Evolutionary conservation across 2,888 invertebrate genomes (phyloP).

Genomic region (Drosophila limbata): DNA sequence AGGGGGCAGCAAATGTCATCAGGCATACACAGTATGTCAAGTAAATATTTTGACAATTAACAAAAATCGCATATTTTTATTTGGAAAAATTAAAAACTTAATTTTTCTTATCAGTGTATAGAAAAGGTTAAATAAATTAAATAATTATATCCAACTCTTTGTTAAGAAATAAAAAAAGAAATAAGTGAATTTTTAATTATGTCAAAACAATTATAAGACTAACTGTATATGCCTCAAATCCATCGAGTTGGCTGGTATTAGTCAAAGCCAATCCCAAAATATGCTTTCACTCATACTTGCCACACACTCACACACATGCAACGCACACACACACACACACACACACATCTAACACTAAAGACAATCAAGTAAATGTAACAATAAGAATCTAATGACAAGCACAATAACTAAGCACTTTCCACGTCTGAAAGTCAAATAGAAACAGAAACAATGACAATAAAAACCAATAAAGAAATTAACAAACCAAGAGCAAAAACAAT

Average conservation of each 20-base stretch:
- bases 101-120: too few relatives aligned
- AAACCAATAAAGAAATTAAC: constrained; percentile 82
- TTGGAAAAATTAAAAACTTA: too few relatives aligned
- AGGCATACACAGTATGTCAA: constrained; percentile 11
- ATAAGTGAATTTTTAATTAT: background rate
- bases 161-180: too few relatives aligned
- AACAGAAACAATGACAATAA: constrained; percentile 69
- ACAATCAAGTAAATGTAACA: constrained; percentile 59
- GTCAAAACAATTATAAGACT: background rate
- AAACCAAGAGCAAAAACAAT: constrained; percentile 55
- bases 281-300: constrained; percentile 51
- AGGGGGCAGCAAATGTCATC: constrained; percentile 59
- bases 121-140: too few relatives aligned
- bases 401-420: constrained; percentile 50
- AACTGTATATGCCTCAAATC: constrained; percentile 32
- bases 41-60: background rate
- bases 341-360: constrained; percentile 11
- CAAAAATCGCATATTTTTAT: background rate
- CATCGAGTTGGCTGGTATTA: constrained; percentile 49
- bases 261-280: constrained; percentile 38
- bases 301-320: constrained; percentile 1
- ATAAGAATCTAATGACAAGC: constrained; percentile 59
- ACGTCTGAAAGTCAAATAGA: constrained; percentile 21
- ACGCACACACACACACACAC: background rate
- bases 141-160: too few relatives aligned